Evolutionary conservation across 2,113 vertebrate species (phyloP), one percentile per base, ranked within the genome.

Genomic region (Puntigrus tetrazona): DNA sequence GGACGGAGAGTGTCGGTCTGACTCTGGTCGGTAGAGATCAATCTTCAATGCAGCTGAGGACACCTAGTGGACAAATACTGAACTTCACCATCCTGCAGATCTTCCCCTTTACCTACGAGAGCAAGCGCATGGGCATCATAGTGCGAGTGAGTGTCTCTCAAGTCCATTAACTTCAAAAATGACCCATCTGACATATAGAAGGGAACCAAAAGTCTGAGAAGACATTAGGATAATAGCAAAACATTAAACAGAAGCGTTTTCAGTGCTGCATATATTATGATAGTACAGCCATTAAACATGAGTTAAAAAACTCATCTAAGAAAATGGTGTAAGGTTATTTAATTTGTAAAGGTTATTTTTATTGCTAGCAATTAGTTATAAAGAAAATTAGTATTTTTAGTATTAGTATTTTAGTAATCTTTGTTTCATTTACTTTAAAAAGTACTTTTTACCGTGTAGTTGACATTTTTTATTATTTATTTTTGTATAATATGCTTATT

Each of bases 11-110:
- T 0, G 96, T 99, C 7, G 97, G 98, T 0, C 89, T 99, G n/a
- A 98, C 98, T 0, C 95, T 99, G 85, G 98, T 99, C 57, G 98
- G 97, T 85, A 94, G 98, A 61, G 97, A 99, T 91, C 97, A 98
- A 90, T 97, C 97, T 70, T 97, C 97, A 61, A 92, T 99, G 95
- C 98, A 99, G 93, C 97, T 99, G 94, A 96, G 98, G 97, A 99
- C 97, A 89, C 98, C 98, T 90, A 97, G 96, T 87, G 97, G 96
- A 84, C 98, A 99, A 93, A 98, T 99, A 41, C 92, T 99, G 92
- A 98, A 97, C 93, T 99, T 99, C 95, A 98, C 95, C 85, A 99
- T 99, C 90, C 92, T 99, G 78, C 98, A 99, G 94, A 96, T 99
- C 82, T 99, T 99, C 90, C 97, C 98, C 6, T 99, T 99, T 88